phyloP scores from a whole-genome alignment of 1,140 invertebrate species.

The Drosophila littoralis region DNA sequence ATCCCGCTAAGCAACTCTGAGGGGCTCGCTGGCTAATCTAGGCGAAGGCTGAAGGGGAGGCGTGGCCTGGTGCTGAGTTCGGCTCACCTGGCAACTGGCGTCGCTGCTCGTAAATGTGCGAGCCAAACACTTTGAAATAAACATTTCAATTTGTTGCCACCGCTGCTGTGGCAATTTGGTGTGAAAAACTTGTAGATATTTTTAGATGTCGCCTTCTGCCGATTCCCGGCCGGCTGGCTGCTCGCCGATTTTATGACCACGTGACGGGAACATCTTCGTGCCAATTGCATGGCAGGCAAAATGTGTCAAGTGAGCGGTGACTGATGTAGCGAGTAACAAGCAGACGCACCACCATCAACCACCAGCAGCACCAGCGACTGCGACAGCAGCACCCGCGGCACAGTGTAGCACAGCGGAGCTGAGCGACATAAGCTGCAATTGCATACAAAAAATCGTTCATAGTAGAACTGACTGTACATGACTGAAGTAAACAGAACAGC shows the following conservation, averaged over 20 bases:
- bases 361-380: neutral
- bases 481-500: slow-evolving; percentile 43
- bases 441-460: slow-evolving; percentile 48
- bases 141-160: slow-evolving; percentile 76
- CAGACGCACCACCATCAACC: slow-evolving; percentile 8
- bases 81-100: slow-evolving; percentile 67
- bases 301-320: slow-evolving; percentile 84
- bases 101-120: slow-evolving; percentile 29
- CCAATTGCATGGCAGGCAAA: slow-evolving; percentile 71
- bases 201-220: slow-evolving; percentile 46
- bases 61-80: neutral
- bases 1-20: slow-evolving; percentile 28
- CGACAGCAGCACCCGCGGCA: slow-evolving; percentile 46
- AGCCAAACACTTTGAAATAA: slow-evolving; percentile 71
- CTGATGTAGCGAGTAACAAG: slow-evolving; percentile 83
- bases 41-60: slow-evolving; percentile 1
- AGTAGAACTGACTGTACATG: slow-evolving; percentile 48
- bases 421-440: slow-evolving; percentile 52
- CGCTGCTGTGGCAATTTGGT: slow-evolving; percentile 58
- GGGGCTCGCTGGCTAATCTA: slow-evolving; percentile 3
- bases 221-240: slow-evolving; percentile 14
- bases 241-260: slow-evolving; percentile 58
- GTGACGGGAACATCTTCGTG: slow-evolving; percentile 73
- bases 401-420: slow-evolving; percentile 7
- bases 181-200: slow-evolving; percentile 77